Conservation (phyloP, 2,888 invertebrate species). For the Eilema sororculum region DNA sequence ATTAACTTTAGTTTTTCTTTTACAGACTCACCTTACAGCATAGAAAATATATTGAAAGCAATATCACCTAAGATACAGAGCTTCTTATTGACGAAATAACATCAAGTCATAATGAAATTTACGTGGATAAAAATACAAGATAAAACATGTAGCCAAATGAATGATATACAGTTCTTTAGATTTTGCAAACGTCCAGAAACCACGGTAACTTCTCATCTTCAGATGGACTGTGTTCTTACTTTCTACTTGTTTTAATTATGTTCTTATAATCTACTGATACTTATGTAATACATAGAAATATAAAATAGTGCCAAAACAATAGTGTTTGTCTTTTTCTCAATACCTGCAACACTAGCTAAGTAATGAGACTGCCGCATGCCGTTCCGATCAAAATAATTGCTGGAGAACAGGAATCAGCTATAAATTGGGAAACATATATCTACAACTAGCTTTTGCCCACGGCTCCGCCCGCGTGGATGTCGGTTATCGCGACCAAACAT, state of each 20-base stretch:
- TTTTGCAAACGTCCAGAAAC: no score
- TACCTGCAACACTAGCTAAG: background rate
- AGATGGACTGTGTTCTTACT: no score
- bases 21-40: slow-evolving; percentile 82
- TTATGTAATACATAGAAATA: background rate
- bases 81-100: slow-evolving; percentile 58
- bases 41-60: slow-evolving; percentile 79
- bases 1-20: slow-evolving; percentile 41
- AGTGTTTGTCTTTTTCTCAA: background rate
- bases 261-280: no score
- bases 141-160: background rate
- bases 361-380: background rate
- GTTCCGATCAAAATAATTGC: background rate
- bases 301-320: background rate
- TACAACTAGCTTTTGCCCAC: no score
- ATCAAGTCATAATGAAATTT: background rate
- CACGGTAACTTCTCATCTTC: no score
- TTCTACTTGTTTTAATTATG: no score
- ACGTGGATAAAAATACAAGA: background rate
- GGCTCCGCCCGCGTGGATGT: no score
- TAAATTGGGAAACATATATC: background rate
- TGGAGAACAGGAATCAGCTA: background rate
- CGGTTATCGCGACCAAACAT: no score
- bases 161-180: no score
- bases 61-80: slow-evolving; percentile 67